Percentiles rank a stretch among this genome's conserved stretches.
Evolutionary conservation across 1,140 invertebrate genomes (phyloP).

Genomic region (Bombyx mandarina): DNA sequence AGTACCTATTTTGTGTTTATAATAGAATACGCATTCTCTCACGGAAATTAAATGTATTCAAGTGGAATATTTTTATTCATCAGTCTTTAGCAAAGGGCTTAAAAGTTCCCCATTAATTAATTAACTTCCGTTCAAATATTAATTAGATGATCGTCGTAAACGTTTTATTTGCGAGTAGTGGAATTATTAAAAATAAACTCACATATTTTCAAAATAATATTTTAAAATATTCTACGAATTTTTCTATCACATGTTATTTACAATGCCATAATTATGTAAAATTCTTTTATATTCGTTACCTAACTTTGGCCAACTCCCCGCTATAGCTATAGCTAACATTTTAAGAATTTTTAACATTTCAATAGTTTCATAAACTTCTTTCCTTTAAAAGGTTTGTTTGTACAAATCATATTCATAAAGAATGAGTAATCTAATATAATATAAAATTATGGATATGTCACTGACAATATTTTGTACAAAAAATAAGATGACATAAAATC

Average conservation of each 20-base stretch:
- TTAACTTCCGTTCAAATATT: constrained; percentile 1
- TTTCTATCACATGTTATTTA: constrained; percentile 14
- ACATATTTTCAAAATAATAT: constrained; percentile 6
- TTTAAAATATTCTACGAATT: constrained; percentile 6
- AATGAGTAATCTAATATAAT: background rate
- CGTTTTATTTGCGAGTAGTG: background rate
- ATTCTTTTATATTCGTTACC: constrained; percentile 7
- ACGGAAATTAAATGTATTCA: background rate
- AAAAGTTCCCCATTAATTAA: constrained; percentile 2
- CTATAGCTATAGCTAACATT: constrained; percentile 6
- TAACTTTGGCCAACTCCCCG: constrained; percentile 27
- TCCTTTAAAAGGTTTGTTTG: too few relatives aligned
- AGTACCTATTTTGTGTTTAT: background rate
- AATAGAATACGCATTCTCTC: background rate
- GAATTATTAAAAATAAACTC: background rate
- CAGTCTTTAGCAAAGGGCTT: constrained; percentile 36
- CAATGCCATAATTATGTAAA: too few relatives aligned
- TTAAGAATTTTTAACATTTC: background rate
- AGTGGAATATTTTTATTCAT: constrained; percentile 18
- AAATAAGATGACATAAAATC: constrained; percentile 9
- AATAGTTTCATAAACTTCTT: background rate
- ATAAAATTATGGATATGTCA: constrained; percentile 23
- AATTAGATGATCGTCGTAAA: constrained; percentile 3
- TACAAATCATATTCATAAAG: too few relatives aligned
- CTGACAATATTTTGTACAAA: constrained; percentile 1